Percentiles rank a stretch among this genome's conserved stretches.
phyloP scores from a whole-genome alignment of 2,113 vertebrate species.

The Psilopogon haemacephalus region DNA sequence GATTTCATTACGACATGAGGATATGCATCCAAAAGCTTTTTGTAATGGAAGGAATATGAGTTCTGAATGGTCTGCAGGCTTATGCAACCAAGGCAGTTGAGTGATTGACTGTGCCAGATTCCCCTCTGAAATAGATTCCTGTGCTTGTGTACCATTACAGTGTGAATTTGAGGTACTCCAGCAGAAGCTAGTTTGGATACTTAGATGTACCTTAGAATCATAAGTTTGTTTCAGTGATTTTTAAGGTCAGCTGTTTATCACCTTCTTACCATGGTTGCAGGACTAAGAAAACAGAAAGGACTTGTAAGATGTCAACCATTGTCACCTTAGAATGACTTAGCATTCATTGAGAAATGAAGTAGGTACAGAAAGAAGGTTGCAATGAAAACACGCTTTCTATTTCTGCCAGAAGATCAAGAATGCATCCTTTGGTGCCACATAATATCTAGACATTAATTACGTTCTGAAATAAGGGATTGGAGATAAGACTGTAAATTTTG shows the following conservation, averaged over 20 bases:
- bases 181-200: constrained; percentile 16
- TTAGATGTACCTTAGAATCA: constrained; percentile 16
- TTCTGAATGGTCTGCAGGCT: constrained; percentile 19
- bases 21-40: constrained; percentile 21
- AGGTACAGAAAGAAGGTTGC: constrained; percentile 39
- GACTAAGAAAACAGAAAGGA: neutral
- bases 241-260: constrained; percentile 30
- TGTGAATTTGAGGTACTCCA: neutral
- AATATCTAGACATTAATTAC: neutral
- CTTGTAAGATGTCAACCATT: neutral
- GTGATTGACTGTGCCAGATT: constrained; percentile 19
- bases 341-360: constrained; percentile 24
- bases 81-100: constrained; percentile 31
- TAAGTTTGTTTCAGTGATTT: constrained; percentile 39
- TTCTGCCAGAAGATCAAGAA: constrained; percentile 4
- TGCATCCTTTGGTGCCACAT: constrained; percentile 34
- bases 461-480: neutral
- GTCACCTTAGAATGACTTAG: neutral
- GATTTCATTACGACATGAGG: constrained; percentile 47
- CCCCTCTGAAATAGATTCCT: constrained; percentile 2
- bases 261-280: neutral
- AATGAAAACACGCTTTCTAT: constrained; percentile 28
- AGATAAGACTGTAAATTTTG: constrained; percentile 10
- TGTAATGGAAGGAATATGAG: constrained; percentile 46
- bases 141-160: neutral